A percentile compares a stretch with the other conserved stretches of the same genome.
Conservation (phyloP, 2,888 invertebrate species). For the Venustoraphidia nigricollis region DNA sequence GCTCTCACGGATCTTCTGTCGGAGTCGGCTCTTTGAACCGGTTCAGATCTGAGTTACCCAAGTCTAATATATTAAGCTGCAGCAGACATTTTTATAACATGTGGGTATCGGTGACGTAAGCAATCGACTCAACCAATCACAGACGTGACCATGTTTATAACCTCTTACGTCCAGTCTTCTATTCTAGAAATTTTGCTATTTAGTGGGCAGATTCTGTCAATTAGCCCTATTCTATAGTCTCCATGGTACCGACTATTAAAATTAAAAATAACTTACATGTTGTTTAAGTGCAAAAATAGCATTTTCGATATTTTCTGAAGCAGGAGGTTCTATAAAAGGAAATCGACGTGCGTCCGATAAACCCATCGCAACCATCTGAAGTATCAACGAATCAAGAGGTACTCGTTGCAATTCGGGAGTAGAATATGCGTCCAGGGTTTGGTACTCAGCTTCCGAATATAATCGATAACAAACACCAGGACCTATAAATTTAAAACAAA, state of each 20-base stretch:
- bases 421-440: conserved; percentile 65
- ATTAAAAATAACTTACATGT: conserved; percentile 38
- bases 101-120: too few relatives aligned
- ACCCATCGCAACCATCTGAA: conserved; percentile 90
- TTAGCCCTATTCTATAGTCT: too few relatives aligned
- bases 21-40: too few relatives aligned
- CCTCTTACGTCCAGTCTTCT: too few relatives aligned
- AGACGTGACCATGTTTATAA: too few relatives aligned
- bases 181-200: too few relatives aligned
- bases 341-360: conserved; percentile 80
- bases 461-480: conserved; percentile 90
- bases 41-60: too few relatives aligned
- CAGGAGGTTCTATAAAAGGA: conserved; percentile 91
- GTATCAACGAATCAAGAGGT: conserved; percentile 76
- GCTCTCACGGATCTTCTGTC: too few relatives aligned
- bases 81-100: too few relatives aligned
- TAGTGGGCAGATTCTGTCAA: too few relatives aligned
- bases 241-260: background rate
- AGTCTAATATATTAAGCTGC: conserved; percentile 5
- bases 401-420: conserved; percentile 90
- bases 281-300: conserved; percentile 75
- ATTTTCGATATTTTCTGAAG: conserved; percentile 67
- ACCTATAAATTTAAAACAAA: conserved; percentile 31
- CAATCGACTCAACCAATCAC: too few relatives aligned
- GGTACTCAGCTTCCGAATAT: conserved; percentile 71